phyloP scores from a whole-genome alignment of 2,797 vertebrate species.

The Pantherophis vulpinus region DNA sequence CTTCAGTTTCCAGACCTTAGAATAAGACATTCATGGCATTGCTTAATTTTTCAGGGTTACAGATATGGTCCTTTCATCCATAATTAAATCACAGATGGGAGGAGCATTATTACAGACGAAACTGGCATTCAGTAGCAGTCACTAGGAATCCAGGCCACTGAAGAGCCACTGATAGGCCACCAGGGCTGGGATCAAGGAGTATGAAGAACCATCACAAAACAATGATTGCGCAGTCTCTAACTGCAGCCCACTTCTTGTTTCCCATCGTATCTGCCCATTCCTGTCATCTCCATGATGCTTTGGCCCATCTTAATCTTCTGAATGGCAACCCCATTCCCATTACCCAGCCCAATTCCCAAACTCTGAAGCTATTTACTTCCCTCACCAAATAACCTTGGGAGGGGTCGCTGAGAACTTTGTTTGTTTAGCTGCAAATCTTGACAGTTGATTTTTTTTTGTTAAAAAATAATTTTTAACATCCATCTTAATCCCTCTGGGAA shows the following conservation, averaged over 20 bases:
- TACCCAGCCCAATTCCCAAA: not conserved
- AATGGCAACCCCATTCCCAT: not conserved
- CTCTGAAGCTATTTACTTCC: too few relatives aligned
- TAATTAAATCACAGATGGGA: not conserved
- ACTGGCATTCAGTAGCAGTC: not conserved
- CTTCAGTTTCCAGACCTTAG: not conserved
- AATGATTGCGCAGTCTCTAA: not conserved
- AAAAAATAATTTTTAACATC: not conserved
- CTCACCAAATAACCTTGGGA: too few relatives aligned
- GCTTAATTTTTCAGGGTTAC: not conserved
- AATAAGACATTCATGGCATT: not conserved
- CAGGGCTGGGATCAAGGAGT: not conserved
- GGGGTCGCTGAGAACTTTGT: too few relatives aligned
- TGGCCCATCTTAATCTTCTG: not conserved
- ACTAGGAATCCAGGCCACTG: not conserved
- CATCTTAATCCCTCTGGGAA: not conserved
- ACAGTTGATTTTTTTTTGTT: not conserved
- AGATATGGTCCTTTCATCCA: not conserved
- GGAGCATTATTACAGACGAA: not conserved
- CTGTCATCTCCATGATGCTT: not conserved
- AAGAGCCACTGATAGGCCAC: not conserved
- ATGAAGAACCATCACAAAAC: not conserved
- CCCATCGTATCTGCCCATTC: not conserved
- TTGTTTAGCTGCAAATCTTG: not conserved
- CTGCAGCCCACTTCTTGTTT: not conserved